A percentile compares a stretch with the other conserved stretches of the same genome.
phyloP scores from a whole-genome alignment of 1,140 invertebrate genomes.

The Marisa cornuarietis region DNA sequence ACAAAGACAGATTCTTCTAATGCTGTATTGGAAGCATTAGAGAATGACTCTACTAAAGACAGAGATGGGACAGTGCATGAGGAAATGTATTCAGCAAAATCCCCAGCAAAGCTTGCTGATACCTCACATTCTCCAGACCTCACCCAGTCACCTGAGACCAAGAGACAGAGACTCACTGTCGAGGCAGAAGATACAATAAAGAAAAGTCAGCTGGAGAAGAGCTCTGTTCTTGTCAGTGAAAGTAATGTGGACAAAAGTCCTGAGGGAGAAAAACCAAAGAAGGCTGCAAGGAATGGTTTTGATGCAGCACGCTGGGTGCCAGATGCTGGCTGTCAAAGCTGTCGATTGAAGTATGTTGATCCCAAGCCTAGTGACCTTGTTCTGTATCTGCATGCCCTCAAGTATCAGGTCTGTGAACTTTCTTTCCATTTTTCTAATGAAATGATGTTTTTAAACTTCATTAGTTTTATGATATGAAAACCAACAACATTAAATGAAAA shows the following conservation, averaged over 20 bases:
- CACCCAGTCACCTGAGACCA: background rate
- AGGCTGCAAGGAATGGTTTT: constrained; percentile 62
- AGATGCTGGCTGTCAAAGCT: constrained; percentile 91
- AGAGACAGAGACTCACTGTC: background rate
- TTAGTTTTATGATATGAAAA: background rate
- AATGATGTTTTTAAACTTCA: background rate
- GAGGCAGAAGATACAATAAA: too few species aligned
- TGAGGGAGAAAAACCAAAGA: background rate
- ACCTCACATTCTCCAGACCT: background rate
- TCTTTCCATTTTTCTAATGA: background rate
- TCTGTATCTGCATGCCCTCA: constrained; percentile 95
- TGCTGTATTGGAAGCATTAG: background rate
- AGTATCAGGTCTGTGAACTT: constrained; percentile 77
- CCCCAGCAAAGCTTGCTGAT: too few species aligned
- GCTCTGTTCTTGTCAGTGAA: background rate
- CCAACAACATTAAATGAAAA: background rate
- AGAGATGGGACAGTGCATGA: background rate
- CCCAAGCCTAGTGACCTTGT: constrained; percentile 89
- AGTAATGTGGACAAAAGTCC: background rate
- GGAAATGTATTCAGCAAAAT: background rate
- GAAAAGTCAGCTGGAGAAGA: background rate
- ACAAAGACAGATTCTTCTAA: constrained; percentile 20
- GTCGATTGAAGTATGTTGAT: constrained; percentile 89
- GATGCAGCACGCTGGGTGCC: constrained; percentile 80
- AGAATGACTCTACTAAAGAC: too few species aligned